Evolutionary conservation across 2,888 invertebrate species (phyloP).

Genomic region (Hypomecis punctinalis): DNA sequence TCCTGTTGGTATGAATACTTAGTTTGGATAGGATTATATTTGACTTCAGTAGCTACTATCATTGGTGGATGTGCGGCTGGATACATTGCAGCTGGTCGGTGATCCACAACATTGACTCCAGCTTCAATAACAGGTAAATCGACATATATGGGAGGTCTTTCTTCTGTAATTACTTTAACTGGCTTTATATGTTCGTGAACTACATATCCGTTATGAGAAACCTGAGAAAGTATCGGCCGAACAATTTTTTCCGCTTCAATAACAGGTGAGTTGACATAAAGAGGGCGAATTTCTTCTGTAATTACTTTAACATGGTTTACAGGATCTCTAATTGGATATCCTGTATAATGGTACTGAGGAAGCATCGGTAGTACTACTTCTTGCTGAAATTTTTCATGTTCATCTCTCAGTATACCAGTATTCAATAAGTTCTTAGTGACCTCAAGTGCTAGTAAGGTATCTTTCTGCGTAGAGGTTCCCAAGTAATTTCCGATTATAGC

Average conservation of each 20-base stretch:
- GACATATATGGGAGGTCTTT: conserved; percentile 17
- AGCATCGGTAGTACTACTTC: conserved; percentile 35
- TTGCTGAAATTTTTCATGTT: conserved; percentile 35
- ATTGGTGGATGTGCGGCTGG: conserved; percentile 18
- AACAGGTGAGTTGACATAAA: conserved; percentile 14
- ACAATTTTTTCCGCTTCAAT: conserved; percentile 28
- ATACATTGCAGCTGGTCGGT: conserved; percentile 9
- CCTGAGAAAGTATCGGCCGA: conserved; percentile 31
- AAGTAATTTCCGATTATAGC: conserved; percentile 48
- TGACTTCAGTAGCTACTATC: conserved; percentile 28
- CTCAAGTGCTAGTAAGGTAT: conserved; percentile 50
- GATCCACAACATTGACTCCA: conserved; percentile 17
- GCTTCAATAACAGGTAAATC: conserved; percentile 7
- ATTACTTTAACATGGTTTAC: conserved; percentile 7
- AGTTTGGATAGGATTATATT: conserved; percentile 32
- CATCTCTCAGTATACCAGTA: conserved; percentile 46
- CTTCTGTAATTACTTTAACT: conserved; percentile 15
- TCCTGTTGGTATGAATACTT: conserved; percentile 55
- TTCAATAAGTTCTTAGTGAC: conserved; percentile 49
- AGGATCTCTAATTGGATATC: conserved; percentile 17
- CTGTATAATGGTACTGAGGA: conserved; percentile 11
- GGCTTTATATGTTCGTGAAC: conserved; percentile 13
- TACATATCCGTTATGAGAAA: conserved; percentile 9
- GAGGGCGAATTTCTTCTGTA: conserved; percentile 19
- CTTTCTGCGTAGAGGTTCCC: conserved; percentile 47